Percentiles rank a stretch among this genome's conserved stretches.
Conservation (phyloP, 37 sponge, comb jelly and placozoan species). For the Petrosia ficiformis region DNA sequence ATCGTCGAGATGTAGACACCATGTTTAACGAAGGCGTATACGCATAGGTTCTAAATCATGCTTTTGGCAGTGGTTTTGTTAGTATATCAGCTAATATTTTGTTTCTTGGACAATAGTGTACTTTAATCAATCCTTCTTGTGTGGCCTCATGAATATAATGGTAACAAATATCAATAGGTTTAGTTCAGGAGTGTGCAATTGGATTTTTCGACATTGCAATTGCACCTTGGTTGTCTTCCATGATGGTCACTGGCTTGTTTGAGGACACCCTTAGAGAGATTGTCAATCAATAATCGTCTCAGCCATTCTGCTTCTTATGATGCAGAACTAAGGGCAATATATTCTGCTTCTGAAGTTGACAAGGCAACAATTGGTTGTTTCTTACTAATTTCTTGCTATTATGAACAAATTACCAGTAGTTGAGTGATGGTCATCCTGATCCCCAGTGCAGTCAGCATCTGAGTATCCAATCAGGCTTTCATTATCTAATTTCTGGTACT, state of each 20-base stretch:
- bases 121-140: neutral
- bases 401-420: constrained; percentile 56
- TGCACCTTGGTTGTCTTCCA: constrained; percentile 59
- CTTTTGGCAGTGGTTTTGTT: constrained; percentile 32
- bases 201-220: constrained; percentile 46
- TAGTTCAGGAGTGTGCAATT: constrained; percentile 9
- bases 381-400: constrained; percentile 28
- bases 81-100: constrained; percentile 38
- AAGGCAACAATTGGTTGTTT: constrained; percentile 40
- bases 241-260: constrained; percentile 8
- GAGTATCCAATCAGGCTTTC: constrained; percentile 38
- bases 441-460: constrained; percentile 56
- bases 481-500: constrained; percentile 20
- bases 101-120: constrained; percentile 37
- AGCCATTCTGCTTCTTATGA: constrained; percentile 46
- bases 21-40: no score
- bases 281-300: constrained; percentile 15
- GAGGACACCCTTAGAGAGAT: neutral
- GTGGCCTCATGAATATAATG: constrained; percentile 39
- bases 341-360: constrained; percentile 39
- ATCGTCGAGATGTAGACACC: no score
- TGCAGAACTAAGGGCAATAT: constrained; percentile 15
- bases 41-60: constrained; percentile 18
- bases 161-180: constrained; percentile 44
- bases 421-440: constrained; percentile 41